phyloP scores from a whole-genome alignment of 1,140 invertebrate species.

The Zaprionus capensis region DNA sequence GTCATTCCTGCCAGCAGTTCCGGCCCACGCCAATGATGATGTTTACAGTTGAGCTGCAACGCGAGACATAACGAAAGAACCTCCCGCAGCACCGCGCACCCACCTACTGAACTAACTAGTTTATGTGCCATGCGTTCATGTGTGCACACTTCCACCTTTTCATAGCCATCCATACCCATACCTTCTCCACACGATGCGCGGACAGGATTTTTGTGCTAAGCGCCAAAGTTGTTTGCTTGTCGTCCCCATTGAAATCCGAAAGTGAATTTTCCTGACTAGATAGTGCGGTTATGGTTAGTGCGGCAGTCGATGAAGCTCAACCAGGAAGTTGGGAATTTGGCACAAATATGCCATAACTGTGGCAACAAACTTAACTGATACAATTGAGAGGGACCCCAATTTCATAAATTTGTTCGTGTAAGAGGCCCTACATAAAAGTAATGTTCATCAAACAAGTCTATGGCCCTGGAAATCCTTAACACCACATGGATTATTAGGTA shows the following conservation, averaged over 20 bases:
- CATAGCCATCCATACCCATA: neutral
- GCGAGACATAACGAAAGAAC: slow-evolving; percentile 1
- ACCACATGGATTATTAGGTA: neutral
- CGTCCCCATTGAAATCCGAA: slow-evolving; percentile 41
- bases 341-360: slow-evolving; percentile 67
- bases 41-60: slow-evolving; percentile 77
- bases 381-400: slow-evolving; percentile 51
- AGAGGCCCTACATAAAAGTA: neutral
- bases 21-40: slow-evolving; percentile 57
- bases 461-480: neutral
- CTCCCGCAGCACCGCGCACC: slow-evolving; percentile 26
- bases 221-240: slow-evolving; percentile 48
- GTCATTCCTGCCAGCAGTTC: slow-evolving; percentile 35
- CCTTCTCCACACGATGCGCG: neutral
- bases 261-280: slow-evolving; percentile 54
- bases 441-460: neutral
- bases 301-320: slow-evolving; percentile 5
- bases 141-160: slow-evolving; percentile 36
- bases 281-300: slow-evolving; percentile 46
- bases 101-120: slow-evolving; percentile 21
- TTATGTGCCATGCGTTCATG: slow-evolving; percentile 42
- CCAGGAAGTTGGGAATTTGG: slow-evolving; percentile 23
- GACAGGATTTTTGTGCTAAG: slow-evolving; percentile 43
- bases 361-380: slow-evolving; percentile 53
- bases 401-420: slow-evolving; percentile 4